Percentiles rank a stretch among this genome's conserved stretches.
These are phyloP conservation scores for Pseudomyrmex pallidus DNA, from an alignment of 1,140 invertebrate species.

Conservation along the genomic window DNA sequence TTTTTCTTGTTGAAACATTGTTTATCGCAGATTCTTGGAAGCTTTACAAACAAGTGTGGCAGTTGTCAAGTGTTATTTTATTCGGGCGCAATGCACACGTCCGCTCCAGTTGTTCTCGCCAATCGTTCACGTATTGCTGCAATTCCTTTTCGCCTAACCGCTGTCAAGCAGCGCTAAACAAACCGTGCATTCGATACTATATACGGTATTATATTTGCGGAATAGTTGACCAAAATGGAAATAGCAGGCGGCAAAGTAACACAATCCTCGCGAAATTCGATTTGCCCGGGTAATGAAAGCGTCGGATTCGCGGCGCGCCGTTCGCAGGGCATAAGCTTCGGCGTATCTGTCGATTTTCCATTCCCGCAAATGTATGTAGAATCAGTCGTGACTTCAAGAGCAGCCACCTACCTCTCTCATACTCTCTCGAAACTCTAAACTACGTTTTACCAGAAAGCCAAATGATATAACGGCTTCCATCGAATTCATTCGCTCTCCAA, in stretches of 20 bases:
- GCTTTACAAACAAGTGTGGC: neutral
- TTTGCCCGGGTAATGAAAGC: slow-evolving; percentile 63
- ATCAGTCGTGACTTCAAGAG: slow-evolving; percentile 24
- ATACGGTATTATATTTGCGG: neutral
- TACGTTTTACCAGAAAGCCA: neutral
- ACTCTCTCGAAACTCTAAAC: neutral
- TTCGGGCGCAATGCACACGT: neutral
- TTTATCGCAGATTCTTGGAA: neutral
- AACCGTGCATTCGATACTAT: slow-evolving; percentile 21
- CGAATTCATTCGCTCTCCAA: neutral
- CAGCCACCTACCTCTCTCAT: too few species aligned
- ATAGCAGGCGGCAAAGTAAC: slow-evolving; percentile 59
- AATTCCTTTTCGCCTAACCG: slow-evolving; percentile 10
- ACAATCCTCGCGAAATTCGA: slow-evolving; percentile 63
- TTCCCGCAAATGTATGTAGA: slow-evolving; percentile 37
- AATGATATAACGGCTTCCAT: neutral
- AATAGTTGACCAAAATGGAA: slow-evolving; percentile 65
- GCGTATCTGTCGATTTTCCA: slow-evolving; percentile 60
- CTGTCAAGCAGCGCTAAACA: slow-evolving; percentile 45
- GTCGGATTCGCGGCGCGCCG: slow-evolving; percentile 54
- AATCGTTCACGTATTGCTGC: slow-evolving; percentile 27
- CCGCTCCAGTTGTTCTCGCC: neutral
- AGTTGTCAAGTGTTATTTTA: slow-evolving; percentile 6
- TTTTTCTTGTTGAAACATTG: neutral
- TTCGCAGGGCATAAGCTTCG: slow-evolving; percentile 39